Evolutionary conservation across 30 jellyfish, hydroid and myxozoan genomes (phyloP).

Genomic region (Euphysa ruthae): DNA sequence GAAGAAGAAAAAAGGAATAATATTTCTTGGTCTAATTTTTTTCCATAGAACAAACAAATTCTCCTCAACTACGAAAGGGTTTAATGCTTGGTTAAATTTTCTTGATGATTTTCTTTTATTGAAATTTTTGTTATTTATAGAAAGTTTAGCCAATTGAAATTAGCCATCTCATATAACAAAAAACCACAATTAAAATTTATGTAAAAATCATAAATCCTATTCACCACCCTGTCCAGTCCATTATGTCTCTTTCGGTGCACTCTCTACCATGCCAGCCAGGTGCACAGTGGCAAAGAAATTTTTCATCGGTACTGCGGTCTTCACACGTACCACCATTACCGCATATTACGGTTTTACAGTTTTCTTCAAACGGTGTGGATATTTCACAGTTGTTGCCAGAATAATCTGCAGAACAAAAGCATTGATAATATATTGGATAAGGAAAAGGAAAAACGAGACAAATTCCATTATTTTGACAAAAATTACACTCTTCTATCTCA

Average conservation of each 20-base stretch:
- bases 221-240: conserved; percentile 2
- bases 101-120: too few relatives aligned
- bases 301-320: not conserved
- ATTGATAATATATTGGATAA: not conserved
- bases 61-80: too few relatives aligned
- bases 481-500: too few relatives aligned
- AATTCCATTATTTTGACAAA: not conserved
- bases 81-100: too few relatives aligned
- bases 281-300: not conserved
- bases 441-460: not conserved
- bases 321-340: conserved; percentile 2
- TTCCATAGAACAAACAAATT: too few relatives aligned
- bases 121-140: too few relatives aligned
- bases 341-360: not conserved
- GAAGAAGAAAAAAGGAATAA: too few relatives aligned
- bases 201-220: not conserved
- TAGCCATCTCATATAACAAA: too few relatives aligned
- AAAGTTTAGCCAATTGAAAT: too few relatives aligned
- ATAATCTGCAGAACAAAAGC: not conserved
- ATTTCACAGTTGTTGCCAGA: not conserved
- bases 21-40: too few relatives aligned
- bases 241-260: not conserved
- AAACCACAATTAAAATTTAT: too few relatives aligned
- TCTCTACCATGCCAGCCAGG: not conserved
- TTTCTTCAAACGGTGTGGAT: not conserved